Evolutionary conservation across 2,113 vertebrate species (phyloP), one percentile per base, ranked within the genome.

Genomic region (Polypterus bichir): DNA sequence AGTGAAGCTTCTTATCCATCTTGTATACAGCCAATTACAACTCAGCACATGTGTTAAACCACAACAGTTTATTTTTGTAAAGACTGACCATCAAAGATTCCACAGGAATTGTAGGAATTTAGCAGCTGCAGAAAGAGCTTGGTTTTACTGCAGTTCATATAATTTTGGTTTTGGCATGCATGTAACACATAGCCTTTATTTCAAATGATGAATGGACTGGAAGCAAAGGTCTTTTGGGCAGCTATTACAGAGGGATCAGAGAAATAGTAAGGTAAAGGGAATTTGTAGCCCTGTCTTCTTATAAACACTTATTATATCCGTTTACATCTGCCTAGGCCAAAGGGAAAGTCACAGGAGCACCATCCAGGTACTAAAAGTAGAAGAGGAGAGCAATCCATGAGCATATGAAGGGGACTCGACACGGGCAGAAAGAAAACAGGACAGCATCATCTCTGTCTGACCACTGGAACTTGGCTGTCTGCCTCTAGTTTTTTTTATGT

Each of bases 81-180:
- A 77, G 64, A 71, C 61, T 78, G 71, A 73, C 74, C 77, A 83
- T 84, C 79, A 87, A 77, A 85, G 74, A 83, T 79, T 84, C 85
- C 81, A 86, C 82, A 91, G 72, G 78, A 89, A 86, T 90, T 80
- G 54, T 69, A 88, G 83, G 83, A 87, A 88, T 80, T 85, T 80
- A 70, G 70, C 64, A 68, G 76, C 79, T 76, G 80, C 73, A 81
- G 73, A 85, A 86, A 86, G 70, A 27, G 63, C 79, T 84, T 80
- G 80, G 79, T 76, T 86, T 88, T 86, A 68, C 84, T 91, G 86
- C 82, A 83, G 83, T 87, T 92, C 83, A 80, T 88, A 82, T 83
- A 85, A 88, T 89, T 87, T 87, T 79, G 81, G 84, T 84, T 89
- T 91, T 86, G 81, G 79, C 81, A 83, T 86, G 74, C 79, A 80